Base-by-base conservation (phyloP, 2,113 vertebrate genomes). In the Neodontobutis hainanensis region DNA sequence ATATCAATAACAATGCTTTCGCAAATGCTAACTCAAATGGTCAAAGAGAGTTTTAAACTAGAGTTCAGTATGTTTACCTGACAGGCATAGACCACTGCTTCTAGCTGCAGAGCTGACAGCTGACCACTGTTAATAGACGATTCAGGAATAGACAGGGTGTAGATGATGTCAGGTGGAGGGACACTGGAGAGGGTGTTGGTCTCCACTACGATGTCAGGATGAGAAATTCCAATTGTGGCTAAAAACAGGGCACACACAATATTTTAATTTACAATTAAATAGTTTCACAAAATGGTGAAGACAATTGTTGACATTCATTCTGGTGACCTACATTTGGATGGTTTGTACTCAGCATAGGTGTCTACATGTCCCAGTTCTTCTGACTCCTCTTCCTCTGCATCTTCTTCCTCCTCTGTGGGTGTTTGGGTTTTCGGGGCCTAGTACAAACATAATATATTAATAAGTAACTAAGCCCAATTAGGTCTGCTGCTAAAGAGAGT, bases 131-230 rank as follows among this genome's bases (percentile, higher is more conserved):
- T 92, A 0, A 94, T 92, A 32, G 92, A 91, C 0, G 79, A 53
- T 46, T 83, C 32, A 0, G 95, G 94, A 75, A 99, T 93, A 40
- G 94, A 94, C 8, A 99, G 92, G n/a, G 82, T 85, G 77, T 99
- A 99, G 65, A 94, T 96, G 88, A 99, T 91, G 86, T 99, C 95
- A 0, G 97, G 97, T 0, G 97, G 97, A 3, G 97, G 97, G 6
- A 99, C 97, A 0, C 97, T 99, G 79, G 97, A 99, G 2, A 99
- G 88, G 0, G 97, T 99, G 92, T 95, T 99, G 0, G 97, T 99
- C 84, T 99, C 97, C 55, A 99, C 97, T 66, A 99, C 97, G 0
- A 94, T 95, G 90, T 99, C 97, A 0, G 97, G 97, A 81, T 99
- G 97, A 65, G 95, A 96, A 80, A 92, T 96, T 78, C 97, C 97